These are phyloP conservation scores for Poicephalus gulielmi DNA, from an alignment of 2,113 vertebrate genomes.

Conservation along the genomic window DNA sequence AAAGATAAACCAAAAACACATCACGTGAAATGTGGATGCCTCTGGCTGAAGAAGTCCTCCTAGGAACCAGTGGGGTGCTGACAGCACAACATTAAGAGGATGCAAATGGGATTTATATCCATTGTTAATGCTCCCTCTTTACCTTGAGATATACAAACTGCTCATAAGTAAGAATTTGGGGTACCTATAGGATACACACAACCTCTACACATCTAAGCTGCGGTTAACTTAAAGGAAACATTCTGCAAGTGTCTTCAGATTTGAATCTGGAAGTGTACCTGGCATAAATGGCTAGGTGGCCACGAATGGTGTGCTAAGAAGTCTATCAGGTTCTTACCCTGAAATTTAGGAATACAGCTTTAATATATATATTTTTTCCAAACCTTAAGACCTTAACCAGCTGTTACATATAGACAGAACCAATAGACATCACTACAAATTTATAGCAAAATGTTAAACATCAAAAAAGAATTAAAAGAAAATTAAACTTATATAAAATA, in stretches of 20 bases:
- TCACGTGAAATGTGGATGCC: neutral
- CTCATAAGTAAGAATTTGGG: neutral
- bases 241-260: neutral
- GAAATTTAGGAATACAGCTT: neutral
- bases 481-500: neutral
- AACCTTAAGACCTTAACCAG: neutral
- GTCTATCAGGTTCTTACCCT: neutral
- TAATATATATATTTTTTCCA: neutral
- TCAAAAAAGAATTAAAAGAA: neutral
- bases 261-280: neutral
- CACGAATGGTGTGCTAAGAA: neutral
- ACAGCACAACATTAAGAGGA: neutral
- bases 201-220: neutral
- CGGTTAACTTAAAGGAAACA: neutral
- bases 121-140: neutral
- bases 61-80: neutral
- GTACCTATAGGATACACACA: neutral
- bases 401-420: neutral
- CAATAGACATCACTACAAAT: neutral
- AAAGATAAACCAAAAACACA: constrained; percentile 15
- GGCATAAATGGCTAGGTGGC: neutral
- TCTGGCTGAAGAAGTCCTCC: neutral
- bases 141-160: neutral
- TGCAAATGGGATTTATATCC: neutral
- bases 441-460: neutral